phyloP scores from a whole-genome alignment of 2,797 vertebrate genomes.

The Serranus cabrilla region DNA sequence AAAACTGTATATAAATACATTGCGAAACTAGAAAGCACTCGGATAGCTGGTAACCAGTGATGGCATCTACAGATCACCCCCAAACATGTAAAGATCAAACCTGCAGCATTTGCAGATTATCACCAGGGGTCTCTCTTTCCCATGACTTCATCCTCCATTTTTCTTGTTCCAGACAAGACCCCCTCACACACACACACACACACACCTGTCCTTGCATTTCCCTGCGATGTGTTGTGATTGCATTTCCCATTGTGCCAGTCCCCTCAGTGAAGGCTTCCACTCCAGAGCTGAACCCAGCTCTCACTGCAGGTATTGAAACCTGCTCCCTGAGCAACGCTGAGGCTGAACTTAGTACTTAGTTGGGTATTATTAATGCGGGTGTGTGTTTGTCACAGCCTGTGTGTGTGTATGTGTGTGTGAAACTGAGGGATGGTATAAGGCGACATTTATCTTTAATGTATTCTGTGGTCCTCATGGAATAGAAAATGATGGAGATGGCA shows the following conservation, averaged over 20 bases:
- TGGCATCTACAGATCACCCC: not conserved
- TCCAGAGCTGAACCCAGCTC: slow-evolving; percentile 44
- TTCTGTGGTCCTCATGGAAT: not conserved
- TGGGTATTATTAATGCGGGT: slow-evolving; percentile 34
- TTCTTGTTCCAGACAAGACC: not conserved
- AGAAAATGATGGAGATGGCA: not conserved
- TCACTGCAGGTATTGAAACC: slow-evolving; percentile 52
- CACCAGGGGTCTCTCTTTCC: slow-evolving; percentile 72
- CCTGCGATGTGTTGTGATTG: slow-evolving; percentile 53
- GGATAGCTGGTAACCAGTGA: too few species aligned
- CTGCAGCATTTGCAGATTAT: slow-evolving; percentile 60
- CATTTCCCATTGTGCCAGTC: slow-evolving; percentile 53
- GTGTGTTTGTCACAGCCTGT: slow-evolving; percentile 10
- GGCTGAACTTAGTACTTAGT: slow-evolving; percentile 52
- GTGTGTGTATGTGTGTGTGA: not conserved
- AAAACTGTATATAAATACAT: too few species aligned
- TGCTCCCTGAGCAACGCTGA: slow-evolving; percentile 46
- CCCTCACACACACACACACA: not conserved
- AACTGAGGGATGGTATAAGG: not conserved
- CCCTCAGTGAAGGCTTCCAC: slow-evolving; percentile 45
- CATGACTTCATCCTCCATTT: slow-evolving; percentile 23
- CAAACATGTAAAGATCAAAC: slow-evolving; percentile 25
- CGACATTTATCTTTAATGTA: slow-evolving; percentile 48
- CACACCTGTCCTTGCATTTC: slow-evolving; percentile 27
- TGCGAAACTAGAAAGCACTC: too few species aligned